Percentiles rank a stretch among this genome's conserved stretches.
These are phyloP conservation scores for Florisuga fusca DNA, from an alignment of 2,797 vertebrate species.

Conservation along the genomic window DNA sequence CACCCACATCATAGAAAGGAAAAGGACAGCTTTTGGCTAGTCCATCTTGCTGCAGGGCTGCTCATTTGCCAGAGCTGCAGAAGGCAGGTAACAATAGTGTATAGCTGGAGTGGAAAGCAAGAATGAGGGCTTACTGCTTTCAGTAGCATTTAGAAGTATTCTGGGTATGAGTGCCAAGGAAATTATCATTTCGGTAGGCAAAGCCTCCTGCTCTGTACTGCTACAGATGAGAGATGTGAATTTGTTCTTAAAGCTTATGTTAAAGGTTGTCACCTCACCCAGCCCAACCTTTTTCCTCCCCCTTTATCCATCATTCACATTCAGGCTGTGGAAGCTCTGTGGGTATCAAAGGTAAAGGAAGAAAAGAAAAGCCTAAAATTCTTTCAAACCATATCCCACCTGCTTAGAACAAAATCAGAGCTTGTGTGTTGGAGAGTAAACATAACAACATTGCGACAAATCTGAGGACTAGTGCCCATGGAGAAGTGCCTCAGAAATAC, in stretches of 20 bases:
- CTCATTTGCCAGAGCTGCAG: neutral
- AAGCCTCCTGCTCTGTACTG: neutral
- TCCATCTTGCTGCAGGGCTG: neutral
- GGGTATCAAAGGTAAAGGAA: neutral
- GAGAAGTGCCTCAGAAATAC: neutral
- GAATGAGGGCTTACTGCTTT: neutral
- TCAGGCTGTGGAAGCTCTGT: neutral
- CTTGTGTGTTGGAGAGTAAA: neutral
- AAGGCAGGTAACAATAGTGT: neutral
- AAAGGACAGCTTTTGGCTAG: neutral
- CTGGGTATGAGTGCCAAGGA: neutral
- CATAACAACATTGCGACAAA: neutral
- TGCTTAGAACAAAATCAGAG: neutral
- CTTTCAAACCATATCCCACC: neutral
- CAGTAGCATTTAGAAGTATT: neutral
- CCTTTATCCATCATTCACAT: neutral
- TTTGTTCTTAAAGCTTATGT: neutral
- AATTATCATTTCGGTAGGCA: neutral
- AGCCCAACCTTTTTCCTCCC: neutral
- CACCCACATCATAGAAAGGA: neutral
- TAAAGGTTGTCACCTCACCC: neutral
- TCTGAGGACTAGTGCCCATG: neutral
- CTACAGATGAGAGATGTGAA: neutral
- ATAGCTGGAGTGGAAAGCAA: neutral
- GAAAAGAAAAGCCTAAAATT: neutral